Percentiles rank a stretch among this genome's conserved stretches.
These are phyloP conservation scores for Odontocerum albicorne DNA, from an alignment of 2,888 invertebrate species.

Conservation along the genomic window DNA sequence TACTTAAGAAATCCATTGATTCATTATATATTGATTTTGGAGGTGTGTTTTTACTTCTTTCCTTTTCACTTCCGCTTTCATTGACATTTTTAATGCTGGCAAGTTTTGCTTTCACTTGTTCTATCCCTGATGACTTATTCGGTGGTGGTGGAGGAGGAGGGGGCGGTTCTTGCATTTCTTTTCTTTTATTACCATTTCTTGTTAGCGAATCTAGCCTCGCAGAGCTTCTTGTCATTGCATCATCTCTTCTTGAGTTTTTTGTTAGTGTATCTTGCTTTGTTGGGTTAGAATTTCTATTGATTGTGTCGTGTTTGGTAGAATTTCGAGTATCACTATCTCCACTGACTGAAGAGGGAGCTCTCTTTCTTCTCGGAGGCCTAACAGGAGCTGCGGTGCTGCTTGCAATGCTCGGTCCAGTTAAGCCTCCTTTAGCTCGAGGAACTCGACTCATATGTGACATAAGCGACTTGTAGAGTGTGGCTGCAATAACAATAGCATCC, in stretches of 20 bases:
- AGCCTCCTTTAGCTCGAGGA: constrained; percentile 59
- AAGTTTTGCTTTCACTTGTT: constrained; percentile 61
- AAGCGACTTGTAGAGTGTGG: constrained; percentile 85
- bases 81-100: constrained; percentile 50
- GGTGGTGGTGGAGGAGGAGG: constrained; percentile 46
- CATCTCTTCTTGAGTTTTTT: constrained; percentile 19
- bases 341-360: constrained; percentile 65
- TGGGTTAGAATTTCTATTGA: constrained; percentile 38
- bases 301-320: constrained; percentile 45
- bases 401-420: constrained; percentile 75
- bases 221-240: not conserved
- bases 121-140: constrained; percentile 52
- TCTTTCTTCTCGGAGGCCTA: constrained; percentile 75
- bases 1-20: constrained; percentile 48
- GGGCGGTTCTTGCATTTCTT: constrained; percentile 55
- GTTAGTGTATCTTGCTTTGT: constrained; percentile 45
- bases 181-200: not conserved
- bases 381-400: constrained; percentile 66
- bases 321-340: constrained; percentile 60
- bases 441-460: constrained; percentile 75
- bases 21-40: constrained; percentile 53
- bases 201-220: not conserved
- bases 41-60: constrained; percentile 52
- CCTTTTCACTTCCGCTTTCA: constrained; percentile 53
- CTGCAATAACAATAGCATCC: constrained; percentile 90